Base-by-base conservation (phyloP, 1,140 invertebrate genomes). In the Microplitis mediator region DNA sequence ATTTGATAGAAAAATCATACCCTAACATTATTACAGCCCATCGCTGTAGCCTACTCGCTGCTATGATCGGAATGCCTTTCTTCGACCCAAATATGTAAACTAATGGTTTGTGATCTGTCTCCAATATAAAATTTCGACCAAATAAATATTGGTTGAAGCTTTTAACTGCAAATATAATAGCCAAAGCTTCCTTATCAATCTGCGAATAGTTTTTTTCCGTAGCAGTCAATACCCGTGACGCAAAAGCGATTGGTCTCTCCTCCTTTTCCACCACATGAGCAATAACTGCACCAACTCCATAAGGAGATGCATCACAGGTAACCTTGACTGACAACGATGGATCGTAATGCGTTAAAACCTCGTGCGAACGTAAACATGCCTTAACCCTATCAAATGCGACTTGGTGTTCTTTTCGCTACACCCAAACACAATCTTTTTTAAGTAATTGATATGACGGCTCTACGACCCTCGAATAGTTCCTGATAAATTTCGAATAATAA, bases 1-100 rank as follows among this genome's bases (percentile, higher is more conserved):
- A 81, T 60, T 80, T 71, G 66, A 87, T 81, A 31, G 78, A 75
- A 77, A 84, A 87, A 63, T 79, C 65, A 75, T 85, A 86, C 4
- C 64, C 79, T 34, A 74, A 72, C 34, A 88, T 72, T 50, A 74
- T 76, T 6, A 85, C 36, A 13, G 84, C 82, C 78, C 82, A 87
- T 14, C 85, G 69, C 69, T 88, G 85, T 23, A 87, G 61, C 16
- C 86, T 63, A 4, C 73, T 73, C 11, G 83, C 80, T 36, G 80
- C 72, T 39, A 81, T 73, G 4, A 71, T 70, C 34, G 84, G 78
- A 11, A 83, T 78, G 65, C 64, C 23, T 78, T 79, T 72, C 50
- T 75, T 74, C 9, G 71, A 66, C 31, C 52, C 65, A 56, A 68
- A 68, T 34, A 68, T 68, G 32, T 54, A 56, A 32, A 54, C 34